Conservation (phyloP, 2,113 vertebrate species). For the Hystrix brachyura region DNA sequence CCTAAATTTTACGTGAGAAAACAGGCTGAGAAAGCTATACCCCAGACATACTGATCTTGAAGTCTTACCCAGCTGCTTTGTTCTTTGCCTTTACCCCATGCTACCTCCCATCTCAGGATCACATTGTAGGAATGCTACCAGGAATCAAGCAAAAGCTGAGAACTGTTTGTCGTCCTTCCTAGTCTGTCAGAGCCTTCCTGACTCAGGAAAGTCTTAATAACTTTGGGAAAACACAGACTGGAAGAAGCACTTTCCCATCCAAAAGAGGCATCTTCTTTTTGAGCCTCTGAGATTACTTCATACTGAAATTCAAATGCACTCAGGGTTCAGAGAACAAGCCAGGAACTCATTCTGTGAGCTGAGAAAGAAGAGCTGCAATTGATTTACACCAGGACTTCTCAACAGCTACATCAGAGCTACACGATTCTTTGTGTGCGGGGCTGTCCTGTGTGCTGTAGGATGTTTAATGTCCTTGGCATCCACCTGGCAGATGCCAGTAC, state of each 20-base stretch:
- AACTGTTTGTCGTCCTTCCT: neutral
- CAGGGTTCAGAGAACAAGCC: constrained; percentile 2
- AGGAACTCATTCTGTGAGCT: neutral
- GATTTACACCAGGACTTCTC: neutral
- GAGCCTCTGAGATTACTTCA: neutral
- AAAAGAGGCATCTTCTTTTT: neutral
- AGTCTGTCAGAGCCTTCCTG: neutral
- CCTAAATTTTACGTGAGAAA: neutral
- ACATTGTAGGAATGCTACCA: neutral
- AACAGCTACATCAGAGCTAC: neutral
- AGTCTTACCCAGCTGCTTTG: neutral
- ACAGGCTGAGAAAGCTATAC: neutral
- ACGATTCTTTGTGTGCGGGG: neutral
- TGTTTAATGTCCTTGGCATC: neutral
- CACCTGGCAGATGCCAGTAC: neutral
- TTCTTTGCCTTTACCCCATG: neutral
- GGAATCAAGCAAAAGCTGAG: neutral
- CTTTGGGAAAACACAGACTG: neutral
- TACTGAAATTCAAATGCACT: constrained; percentile 6
- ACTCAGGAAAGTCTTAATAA: neutral
- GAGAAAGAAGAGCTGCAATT: neutral
- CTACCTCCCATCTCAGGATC: neutral
- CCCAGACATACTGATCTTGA: neutral
- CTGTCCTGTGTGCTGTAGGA: neutral
- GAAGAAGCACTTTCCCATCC: neutral